Percentiles rank a stretch among this genome's conserved stretches.
phyloP scores from a whole-genome alignment of 2,113 vertebrate genomes.

The Pionites leucogaster region DNA sequence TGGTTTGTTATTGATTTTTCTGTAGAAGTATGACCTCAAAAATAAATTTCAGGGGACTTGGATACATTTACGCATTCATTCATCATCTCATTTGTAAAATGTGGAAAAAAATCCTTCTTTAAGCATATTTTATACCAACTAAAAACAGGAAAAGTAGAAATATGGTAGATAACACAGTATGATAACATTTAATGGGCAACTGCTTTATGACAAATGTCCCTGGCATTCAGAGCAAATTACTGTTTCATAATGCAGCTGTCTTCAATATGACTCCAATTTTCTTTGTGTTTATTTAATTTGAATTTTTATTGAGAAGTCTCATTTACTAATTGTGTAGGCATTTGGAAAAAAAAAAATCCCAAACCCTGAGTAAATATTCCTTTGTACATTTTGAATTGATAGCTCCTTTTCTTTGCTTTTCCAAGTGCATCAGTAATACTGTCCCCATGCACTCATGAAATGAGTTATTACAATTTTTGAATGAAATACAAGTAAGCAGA shows the following conservation, averaged over 20 bases:
- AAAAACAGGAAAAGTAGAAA: background rate
- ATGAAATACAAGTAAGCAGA: background rate
- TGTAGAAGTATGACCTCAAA: background rate
- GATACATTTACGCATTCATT: background rate
- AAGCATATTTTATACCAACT: background rate
- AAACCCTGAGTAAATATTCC: background rate
- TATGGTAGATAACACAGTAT: background rate
- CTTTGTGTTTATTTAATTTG: background rate
- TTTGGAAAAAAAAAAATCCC: background rate
- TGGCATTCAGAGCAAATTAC: background rate
- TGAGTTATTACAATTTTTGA: background rate
- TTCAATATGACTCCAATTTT: background rate
- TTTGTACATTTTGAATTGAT: background rate
- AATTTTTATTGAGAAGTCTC: background rate
- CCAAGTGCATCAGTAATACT: background rate
- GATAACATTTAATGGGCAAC: constrained; percentile 1
- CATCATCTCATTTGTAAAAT: background rate
- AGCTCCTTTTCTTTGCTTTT: background rate
- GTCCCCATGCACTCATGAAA: background rate
- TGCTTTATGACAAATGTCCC: background rate
- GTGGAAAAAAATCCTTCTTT: background rate
- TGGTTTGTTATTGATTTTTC: background rate
- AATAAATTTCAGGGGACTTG: background rate
- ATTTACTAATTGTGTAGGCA: background rate
- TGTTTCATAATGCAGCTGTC: background rate